phyloP scores from a whole-genome alignment of 2,888 invertebrate species.

The Campoplex capitator region DNA sequence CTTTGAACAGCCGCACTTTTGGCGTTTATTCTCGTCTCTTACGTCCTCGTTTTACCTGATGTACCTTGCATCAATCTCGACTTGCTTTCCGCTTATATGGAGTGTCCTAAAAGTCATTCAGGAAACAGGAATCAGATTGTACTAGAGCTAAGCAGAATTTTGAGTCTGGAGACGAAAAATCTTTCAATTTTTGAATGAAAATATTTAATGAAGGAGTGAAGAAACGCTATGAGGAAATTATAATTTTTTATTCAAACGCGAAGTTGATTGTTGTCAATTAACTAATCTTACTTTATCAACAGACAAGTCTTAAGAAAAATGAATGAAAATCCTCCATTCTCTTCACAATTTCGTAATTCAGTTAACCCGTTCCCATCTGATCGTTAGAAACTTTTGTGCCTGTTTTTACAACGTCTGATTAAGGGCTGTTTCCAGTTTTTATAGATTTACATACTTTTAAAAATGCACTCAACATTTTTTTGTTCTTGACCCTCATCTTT shows the following conservation, averaged over 20 bases:
- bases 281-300: not conserved
- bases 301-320: not conserved
- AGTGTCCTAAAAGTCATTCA: not conserved
- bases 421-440: not conserved
- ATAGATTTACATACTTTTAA: not conserved
- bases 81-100: constrained; percentile 7
- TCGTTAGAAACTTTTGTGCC: not conserved
- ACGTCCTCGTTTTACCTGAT: constrained; percentile 28
- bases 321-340: not conserved
- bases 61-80: not conserved
- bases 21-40: constrained; percentile 7
- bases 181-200: not conserved
- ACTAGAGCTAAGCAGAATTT: not conserved
- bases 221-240: too few species aligned
- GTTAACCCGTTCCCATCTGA: too few species aligned
- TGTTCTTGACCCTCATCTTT: not conserved
- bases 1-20: constrained; percentile 43
- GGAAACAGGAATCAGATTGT: not conserved
- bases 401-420: not conserved
- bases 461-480: constrained; percentile 1
- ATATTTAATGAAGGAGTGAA: too few species aligned
- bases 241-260: not conserved
- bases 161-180: not conserved
- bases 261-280: not conserved
- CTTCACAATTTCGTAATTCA: not conserved